These are phyloP conservation scores for Phenacoccus solenopsis DNA, from an alignment of 1,140 invertebrate genomes.

Conservation along the genomic window DNA sequence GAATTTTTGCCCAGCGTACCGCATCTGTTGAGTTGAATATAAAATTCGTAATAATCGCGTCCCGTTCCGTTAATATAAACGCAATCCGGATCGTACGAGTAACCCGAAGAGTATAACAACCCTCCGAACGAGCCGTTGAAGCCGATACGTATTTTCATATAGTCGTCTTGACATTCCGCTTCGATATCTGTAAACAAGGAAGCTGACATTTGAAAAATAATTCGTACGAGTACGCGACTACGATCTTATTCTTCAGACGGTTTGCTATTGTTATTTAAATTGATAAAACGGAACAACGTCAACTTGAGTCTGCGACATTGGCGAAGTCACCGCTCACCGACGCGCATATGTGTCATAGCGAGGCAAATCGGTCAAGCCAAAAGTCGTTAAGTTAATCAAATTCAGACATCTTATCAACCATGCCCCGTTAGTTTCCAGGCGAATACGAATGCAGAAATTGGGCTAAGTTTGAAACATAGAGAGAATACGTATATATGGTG, in stretches of 20 bases:
- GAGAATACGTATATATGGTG: no score
- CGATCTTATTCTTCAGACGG: no score
- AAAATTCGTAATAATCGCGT: slow-evolving; percentile 77
- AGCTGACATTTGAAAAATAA: no score
- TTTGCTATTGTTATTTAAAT: no score
- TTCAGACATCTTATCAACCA: background rate
- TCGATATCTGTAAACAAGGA: slow-evolving; percentile 63
- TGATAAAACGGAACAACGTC: no score
- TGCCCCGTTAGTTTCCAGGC: no score
- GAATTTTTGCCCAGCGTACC: slow-evolving; percentile 80
- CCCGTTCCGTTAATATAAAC: slow-evolving; percentile 84
- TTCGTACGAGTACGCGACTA: no score
- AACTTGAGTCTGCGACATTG: no score
- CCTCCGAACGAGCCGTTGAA: slow-evolving; percentile 85
- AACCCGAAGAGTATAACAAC: slow-evolving; percentile 79
- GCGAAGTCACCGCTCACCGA: no score
- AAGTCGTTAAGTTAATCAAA: background rate
- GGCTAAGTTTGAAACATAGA: no score
- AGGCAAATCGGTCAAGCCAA: background rate
- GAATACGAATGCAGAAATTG: no score
- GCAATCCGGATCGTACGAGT: slow-evolving; percentile 85
- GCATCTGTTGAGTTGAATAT: slow-evolving; percentile 81
- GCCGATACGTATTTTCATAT: slow-evolving; percentile 83
- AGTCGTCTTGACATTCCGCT: slow-evolving; percentile 87
- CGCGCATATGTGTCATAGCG: background rate